Evolutionary conservation across 2,797 vertebrate genomes (phyloP).

Genomic region (Mallotus villosus): DNA sequence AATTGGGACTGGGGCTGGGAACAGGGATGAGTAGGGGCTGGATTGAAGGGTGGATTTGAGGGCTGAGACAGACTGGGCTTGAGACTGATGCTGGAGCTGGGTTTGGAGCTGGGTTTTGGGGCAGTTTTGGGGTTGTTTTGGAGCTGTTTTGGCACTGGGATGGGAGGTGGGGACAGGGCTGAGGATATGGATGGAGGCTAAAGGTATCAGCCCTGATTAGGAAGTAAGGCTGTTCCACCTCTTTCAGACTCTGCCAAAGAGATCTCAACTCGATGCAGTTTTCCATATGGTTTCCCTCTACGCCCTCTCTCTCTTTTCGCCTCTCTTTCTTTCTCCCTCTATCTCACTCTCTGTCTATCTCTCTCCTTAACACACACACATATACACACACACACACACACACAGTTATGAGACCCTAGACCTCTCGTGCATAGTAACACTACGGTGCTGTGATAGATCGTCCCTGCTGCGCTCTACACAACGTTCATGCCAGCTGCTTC

Average conservation of each 20-base stretch:
- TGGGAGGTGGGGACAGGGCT: too few relatives aligned
- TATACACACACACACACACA: slow-evolving; percentile 5
- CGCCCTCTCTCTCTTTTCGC: slow-evolving; percentile 9
- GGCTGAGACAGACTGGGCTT: slow-evolving; percentile 6
- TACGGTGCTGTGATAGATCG: slow-evolving; percentile 33
- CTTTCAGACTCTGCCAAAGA: slow-evolving; percentile 53
- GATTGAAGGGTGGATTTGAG: slow-evolving; percentile 1
- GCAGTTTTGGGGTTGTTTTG: too few relatives aligned
- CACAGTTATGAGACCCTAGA: not conserved
- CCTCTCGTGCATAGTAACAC: slow-evolving; percentile 14
- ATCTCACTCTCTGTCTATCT: not conserved
- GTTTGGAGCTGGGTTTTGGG: too few relatives aligned
- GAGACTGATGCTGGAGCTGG: too few relatives aligned
- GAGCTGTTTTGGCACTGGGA: too few relatives aligned
- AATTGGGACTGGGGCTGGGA: slow-evolving; percentile 10
- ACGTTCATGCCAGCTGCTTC: slow-evolving; percentile 46
- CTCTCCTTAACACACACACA: slow-evolving; percentile 14
- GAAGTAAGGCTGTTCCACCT: slow-evolving; percentile 45
- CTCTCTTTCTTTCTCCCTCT: slow-evolving; percentile 22
- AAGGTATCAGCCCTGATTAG: slow-evolving; percentile 13
- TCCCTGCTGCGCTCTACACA: slow-evolving; percentile 23
- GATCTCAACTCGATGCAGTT: slow-evolving; percentile 44
- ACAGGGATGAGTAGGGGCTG: too few relatives aligned
- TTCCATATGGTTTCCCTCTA: slow-evolving; percentile 50
- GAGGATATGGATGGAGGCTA: not conserved